Evolutionary conservation across 35 echinoderm and acorn worm genomes (phyloP).

Genomic region (Ophioderma brevispina): DNA sequence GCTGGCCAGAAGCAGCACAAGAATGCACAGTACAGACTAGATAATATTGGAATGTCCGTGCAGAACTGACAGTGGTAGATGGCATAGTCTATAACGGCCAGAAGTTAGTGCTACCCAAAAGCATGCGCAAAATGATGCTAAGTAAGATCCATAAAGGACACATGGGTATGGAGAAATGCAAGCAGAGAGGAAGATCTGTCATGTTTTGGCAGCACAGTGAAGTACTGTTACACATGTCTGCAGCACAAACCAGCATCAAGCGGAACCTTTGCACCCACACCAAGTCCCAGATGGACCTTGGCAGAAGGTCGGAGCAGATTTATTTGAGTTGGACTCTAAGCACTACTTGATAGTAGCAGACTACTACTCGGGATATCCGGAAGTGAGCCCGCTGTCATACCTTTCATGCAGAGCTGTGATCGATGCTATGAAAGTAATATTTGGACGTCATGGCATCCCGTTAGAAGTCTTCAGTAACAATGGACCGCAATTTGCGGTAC

Average conservation of each 20-base stretch:
- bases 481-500: constrained; percentile 55
- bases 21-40: background rate
- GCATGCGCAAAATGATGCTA: constrained; percentile 37
- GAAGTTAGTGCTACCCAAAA: constrained; percentile 30
- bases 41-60: constrained; percentile 43
- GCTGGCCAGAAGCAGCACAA: constrained; percentile 36
- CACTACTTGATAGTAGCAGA: constrained; percentile 67
- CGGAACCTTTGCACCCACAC: constrained; percentile 48
- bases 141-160: constrained; percentile 49
- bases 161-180: constrained; percentile 44
- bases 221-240: constrained; percentile 57
- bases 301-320: constrained; percentile 61
- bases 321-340: constrained; percentile 38
- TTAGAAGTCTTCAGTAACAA: constrained; percentile 48
- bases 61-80: constrained; percentile 47
- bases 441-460: constrained; percentile 45
- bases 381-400: background rate
- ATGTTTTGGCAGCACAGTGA: constrained; percentile 54
- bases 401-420: constrained; percentile 24
- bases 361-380: constrained; percentile 60
- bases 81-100: constrained; percentile 46
- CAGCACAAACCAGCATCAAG: constrained; percentile 8
- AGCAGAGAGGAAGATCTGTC: constrained; percentile 40
- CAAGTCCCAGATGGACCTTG: constrained; percentile 51
- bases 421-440: constrained; percentile 26